phyloP scores from a whole-genome alignment of 1,140 invertebrate species.

The Drosophila ohnishii region DNA sequence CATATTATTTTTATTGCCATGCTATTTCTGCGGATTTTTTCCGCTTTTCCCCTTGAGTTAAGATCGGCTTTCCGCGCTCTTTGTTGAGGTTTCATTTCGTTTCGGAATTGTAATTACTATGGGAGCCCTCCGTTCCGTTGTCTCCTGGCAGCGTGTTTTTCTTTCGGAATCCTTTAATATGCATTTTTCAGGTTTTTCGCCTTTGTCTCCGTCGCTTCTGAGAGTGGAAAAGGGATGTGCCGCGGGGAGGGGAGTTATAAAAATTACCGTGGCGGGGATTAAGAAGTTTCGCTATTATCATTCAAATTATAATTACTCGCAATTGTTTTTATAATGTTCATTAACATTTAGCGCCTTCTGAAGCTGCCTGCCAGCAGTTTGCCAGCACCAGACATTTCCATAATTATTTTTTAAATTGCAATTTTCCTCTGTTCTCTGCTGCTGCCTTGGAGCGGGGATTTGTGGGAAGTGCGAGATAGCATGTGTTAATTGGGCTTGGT shows the following conservation, averaged over 20 bases:
- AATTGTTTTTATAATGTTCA: conserved; percentile 81
- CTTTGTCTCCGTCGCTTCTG: conserved; percentile 52
- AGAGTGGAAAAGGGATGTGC: conserved; percentile 15
- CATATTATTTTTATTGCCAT: neutral
- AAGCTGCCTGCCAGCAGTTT: conserved; percentile 57
- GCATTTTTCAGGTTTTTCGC: conserved; percentile 63
- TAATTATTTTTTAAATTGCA: conserved; percentile 81
- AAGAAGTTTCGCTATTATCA: conserved; percentile 81
- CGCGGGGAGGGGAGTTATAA: conserved; percentile 43
- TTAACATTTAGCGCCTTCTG: conserved; percentile 79
- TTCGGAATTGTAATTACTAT: conserved; percentile 68
- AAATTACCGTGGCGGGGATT: conserved; percentile 79
- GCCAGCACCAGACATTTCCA: conserved; percentile 66
- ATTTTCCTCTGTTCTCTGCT: conserved; percentile 54
- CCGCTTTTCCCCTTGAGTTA: conserved; percentile 30
- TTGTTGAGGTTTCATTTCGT: conserved; percentile 69
- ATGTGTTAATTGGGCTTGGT: conserved; percentile 75
- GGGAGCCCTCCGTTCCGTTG: conserved; percentile 23
- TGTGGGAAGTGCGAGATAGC: conserved; percentile 56
- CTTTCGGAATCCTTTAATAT: conserved; percentile 62
- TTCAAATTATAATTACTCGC: conserved; percentile 81
- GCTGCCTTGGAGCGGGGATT: conserved; percentile 53
- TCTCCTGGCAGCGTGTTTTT: conserved; percentile 29
- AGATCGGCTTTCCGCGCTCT: conserved; percentile 34
- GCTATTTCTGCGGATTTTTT: conserved; percentile 22